Evolutionary conservation across 2,888 invertebrate species (phyloP).

Genomic region (Sepioteuthis lessoniana): DNA sequence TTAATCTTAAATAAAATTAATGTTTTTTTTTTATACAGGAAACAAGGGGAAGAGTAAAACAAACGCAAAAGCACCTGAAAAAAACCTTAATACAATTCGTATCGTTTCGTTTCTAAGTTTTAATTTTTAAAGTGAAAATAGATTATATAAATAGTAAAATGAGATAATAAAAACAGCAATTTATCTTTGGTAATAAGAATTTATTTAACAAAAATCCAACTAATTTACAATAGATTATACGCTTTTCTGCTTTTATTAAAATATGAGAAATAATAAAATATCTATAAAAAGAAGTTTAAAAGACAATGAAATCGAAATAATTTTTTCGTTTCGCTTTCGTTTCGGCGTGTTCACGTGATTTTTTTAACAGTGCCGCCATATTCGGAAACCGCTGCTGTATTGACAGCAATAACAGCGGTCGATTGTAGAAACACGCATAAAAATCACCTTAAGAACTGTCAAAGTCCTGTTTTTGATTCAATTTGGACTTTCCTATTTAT

Average conservation of each 20-base stretch:
- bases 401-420: neutral
- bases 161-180: neutral
- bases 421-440: neutral
- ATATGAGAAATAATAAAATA: neutral
- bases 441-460: neutral
- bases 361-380: conserved; percentile 25
- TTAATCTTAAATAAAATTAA: neutral
- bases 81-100: neutral
- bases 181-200: neutral
- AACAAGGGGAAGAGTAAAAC: too few species aligned
- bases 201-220: neutral
- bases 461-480: neutral
- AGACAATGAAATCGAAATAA: neutral
- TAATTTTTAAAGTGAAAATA: neutral
- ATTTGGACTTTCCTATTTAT: neutral
- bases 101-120: neutral
- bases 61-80: neutral
- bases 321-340: neutral
- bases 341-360: conserved; percentile 11
- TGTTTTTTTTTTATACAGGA: too few species aligned
- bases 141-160: neutral
- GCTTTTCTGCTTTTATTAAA: neutral
- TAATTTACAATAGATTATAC: neutral
- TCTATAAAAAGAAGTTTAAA: neutral
- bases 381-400: conserved; percentile 33